Percentiles rank a stretch among this genome's conserved stretches.
Evolutionary conservation across 1,140 invertebrate genomes (phyloP).

Genomic region (Philopotamus ludificatus): DNA sequence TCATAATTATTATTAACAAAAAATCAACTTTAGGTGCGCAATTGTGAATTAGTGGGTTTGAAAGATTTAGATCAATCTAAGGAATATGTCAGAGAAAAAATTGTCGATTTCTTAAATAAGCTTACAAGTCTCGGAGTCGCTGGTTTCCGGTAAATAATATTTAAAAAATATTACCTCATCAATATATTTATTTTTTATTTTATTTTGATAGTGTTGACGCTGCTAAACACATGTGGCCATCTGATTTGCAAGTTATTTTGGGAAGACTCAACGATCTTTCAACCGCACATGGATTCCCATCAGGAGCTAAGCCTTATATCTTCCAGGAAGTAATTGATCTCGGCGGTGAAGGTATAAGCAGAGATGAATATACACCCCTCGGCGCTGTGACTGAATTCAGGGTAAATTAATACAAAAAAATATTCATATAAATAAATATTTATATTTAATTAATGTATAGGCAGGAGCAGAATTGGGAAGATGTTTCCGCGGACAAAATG

Average conservation of each 20-base stretch:
- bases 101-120: conserved; percentile 69
- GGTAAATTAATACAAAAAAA: conserved; percentile 16
- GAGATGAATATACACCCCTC: conserved; percentile 63
- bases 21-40: too few relatives aligned
- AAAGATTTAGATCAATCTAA: conserved; percentile 69
- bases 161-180: not conserved
- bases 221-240: conserved; percentile 81
- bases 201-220: conserved; percentile 61
- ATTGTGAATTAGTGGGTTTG: conserved; percentile 72
- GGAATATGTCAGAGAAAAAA: conserved; percentile 67
- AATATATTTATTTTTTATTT: not conserved
- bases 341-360: conserved; percentile 67
- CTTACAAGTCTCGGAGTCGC: conserved; percentile 76
- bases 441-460: conserved; percentile 16
- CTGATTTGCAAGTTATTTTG: conserved; percentile 66
- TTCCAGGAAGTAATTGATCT: conserved; percentile 82
- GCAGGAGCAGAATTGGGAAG: conserved; percentile 54
- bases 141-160: conserved; percentile 63
- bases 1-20: conserved; percentile 29
- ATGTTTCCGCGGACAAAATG: conserved; percentile 48
- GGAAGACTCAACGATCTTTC: conserved; percentile 62
- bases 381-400: conserved; percentile 75
- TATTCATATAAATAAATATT: not conserved
- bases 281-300: conserved; percentile 59
- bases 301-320: conserved; percentile 62